Conservation (phyloP, 2,113 vertebrate species). For the Tringa solitaria region DNA sequence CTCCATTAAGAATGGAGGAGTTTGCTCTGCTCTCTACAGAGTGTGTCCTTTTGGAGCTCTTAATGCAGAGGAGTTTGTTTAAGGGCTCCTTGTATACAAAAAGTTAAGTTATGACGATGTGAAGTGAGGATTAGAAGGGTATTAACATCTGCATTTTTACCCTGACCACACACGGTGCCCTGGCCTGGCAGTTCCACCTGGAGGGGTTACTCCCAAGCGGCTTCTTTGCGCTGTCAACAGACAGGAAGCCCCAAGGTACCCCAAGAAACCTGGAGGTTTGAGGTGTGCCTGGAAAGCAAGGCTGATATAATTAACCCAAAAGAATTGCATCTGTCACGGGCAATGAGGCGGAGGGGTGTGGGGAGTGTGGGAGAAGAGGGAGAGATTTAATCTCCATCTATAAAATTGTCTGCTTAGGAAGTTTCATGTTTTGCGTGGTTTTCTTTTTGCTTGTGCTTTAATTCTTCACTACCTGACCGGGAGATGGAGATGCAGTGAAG, state of each 20-base stretch:
- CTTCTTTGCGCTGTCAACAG: neutral
- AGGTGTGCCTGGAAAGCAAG: neutral
- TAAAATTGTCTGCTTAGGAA: neutral
- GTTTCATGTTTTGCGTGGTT: neutral
- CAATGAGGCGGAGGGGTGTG: neutral
- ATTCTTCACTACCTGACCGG: neutral
- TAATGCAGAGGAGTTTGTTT: neutral
- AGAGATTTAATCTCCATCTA: neutral
- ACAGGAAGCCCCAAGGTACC: neutral
- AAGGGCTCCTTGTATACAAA: neutral
- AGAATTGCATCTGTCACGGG: neutral
- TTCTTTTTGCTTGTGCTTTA: neutral
- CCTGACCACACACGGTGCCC: neutral
- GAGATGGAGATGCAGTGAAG: neutral
- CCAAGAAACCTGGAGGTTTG: neutral
- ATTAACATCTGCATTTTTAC: neutral
- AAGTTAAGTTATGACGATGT: neutral
- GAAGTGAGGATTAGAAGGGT: neutral
- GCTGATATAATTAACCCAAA: neutral
- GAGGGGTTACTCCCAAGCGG: neutral
- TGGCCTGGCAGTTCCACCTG: neutral
- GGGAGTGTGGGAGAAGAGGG: no score
- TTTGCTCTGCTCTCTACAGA: neutral
- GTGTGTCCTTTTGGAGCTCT: neutral
- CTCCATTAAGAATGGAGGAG: neutral